Percentiles rank a stretch among this genome's conserved stretches.
Conservation (phyloP, 2,113 vertebrate species). For the Scophthalmus maximus region DNA sequence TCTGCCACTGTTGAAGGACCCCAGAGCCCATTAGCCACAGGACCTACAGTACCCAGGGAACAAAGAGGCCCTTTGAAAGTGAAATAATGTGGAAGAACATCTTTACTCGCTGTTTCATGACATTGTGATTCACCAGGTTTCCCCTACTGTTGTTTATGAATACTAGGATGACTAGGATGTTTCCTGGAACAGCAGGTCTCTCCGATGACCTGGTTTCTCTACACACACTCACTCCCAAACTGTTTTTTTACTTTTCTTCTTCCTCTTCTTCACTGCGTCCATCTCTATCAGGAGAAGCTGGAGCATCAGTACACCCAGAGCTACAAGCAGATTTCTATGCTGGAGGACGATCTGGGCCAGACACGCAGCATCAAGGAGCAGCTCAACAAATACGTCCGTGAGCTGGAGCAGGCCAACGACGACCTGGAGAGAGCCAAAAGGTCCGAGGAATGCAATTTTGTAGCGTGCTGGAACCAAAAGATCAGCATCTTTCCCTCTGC, state of each 20-base stretch:
- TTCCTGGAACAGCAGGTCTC: not conserved
- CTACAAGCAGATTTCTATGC: constrained; percentile 94
- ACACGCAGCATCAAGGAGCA: constrained; percentile 97
- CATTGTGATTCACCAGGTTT: constrained; percentile 9
- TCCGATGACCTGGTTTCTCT: not conserved
- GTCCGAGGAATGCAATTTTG: constrained; percentile 70
- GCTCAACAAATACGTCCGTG: constrained; percentile 96
- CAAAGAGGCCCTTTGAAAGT: constrained; percentile 35
- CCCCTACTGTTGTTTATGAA: constrained; percentile 11
- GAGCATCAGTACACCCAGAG: constrained; percentile 96
- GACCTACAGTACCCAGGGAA: constrained; percentile 6
- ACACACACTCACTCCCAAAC: not conserved
- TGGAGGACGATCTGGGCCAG: constrained; percentile 96
- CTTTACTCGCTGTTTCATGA: constrained; percentile 16
- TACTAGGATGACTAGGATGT: too few species aligned
- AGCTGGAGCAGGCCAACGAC: constrained; percentile 98
- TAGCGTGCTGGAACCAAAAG: not conserved
- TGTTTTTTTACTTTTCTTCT: too few species aligned
- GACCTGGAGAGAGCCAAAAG: constrained; percentile 98
- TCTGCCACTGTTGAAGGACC: constrained; percentile 11
- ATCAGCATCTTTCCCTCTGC: not conserved
- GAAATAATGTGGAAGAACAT: constrained; percentile 21
- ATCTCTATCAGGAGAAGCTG: constrained; percentile 89
- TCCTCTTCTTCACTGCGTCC: not conserved
- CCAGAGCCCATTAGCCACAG: not conserved